Evolutionary conservation across 2,888 invertebrate species (phyloP), one percentile per base, ranked within the genome.

Genomic region (Ochropacha duplaris): DNA sequence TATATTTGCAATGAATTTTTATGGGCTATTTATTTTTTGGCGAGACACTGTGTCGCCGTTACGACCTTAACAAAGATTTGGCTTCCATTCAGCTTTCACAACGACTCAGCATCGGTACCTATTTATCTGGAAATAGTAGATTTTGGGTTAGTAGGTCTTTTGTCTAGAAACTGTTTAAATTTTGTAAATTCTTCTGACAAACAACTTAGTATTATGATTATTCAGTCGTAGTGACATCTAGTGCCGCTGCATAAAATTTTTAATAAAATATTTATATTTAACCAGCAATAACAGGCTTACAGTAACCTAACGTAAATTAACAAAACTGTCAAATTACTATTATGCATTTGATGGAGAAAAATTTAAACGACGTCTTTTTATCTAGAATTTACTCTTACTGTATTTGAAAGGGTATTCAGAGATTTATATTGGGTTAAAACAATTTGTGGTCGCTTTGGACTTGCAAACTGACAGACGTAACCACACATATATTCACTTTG

Each of bases 11-110:
- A 51, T 28, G 26, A 51, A 51, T 51, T 52, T 51, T 52, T 24
- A 52, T 52, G 28, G 51, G 28, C 52, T 26, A 50, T 50, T 50
- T 50, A 50, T 50, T 50, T 26, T 50, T 63, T 75, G 77, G 76
- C 77, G 64, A 78, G 77, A 73, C 77, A 57, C 16, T 9, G 6
- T n/a, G 77, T 65, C 77, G 74, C 74, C 76, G 34, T 6, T 44
- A 39, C 66, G 72, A 72, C 76, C 72, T 62, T 62, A 50, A 55
- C 61, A 57, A 44, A 44, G 51, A 68, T 59, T 74, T 73, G 71
- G 72, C 71, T 64, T 56, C 60, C 58, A 58, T 65, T 71, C 70
- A 68, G 58, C 51, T 50, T 14, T 14, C 26, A 26, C 49, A 28
- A 31, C 26, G 39, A 44, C 39, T 54, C 24, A 36, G 24, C 26